Conservation (phyloP, 2,797 vertebrate species). For the Podarcis lilfordi region DNA sequence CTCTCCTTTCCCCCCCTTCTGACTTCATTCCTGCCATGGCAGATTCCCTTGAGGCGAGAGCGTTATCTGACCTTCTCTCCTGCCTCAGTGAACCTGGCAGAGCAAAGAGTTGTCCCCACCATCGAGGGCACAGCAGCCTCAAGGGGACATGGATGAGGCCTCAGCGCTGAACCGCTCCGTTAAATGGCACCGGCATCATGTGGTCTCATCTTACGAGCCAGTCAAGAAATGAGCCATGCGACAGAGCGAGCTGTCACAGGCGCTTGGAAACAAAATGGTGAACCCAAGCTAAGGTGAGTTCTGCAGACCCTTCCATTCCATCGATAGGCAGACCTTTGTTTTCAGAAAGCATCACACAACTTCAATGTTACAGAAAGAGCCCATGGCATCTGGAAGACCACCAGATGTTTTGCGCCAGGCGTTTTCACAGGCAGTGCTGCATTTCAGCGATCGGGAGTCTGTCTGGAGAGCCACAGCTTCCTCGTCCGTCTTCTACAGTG, state of each 20-base stretch:
- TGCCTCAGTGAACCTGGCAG: constrained; percentile 48
- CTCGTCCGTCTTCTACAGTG: no score
- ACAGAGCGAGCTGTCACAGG: not conserved
- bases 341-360: not conserved
- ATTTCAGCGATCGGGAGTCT: no score
- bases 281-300: not conserved
- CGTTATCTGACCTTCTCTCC: constrained; percentile 70
- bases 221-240: not conserved
- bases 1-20: not conserved
- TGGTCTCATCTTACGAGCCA: not conserved
- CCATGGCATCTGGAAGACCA: not conserved
- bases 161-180: not conserved
- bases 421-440: no score
- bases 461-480: no score
- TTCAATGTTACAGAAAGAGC: not conserved
- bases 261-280: not conserved
- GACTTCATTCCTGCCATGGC: constrained; percentile 49
- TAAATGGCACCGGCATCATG: not conserved
- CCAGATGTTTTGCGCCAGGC: not conserved
- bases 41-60: constrained; percentile 67
- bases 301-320: not conserved
- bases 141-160: not conserved
- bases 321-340: not conserved
- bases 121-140: constrained; percentile 7
- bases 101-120: constrained; percentile 46